Percentiles rank a stretch among this genome's conserved stretches.
phyloP scores from a whole-genome alignment of 1,140 invertebrate species.

The Bombus pyrosoma region DNA sequence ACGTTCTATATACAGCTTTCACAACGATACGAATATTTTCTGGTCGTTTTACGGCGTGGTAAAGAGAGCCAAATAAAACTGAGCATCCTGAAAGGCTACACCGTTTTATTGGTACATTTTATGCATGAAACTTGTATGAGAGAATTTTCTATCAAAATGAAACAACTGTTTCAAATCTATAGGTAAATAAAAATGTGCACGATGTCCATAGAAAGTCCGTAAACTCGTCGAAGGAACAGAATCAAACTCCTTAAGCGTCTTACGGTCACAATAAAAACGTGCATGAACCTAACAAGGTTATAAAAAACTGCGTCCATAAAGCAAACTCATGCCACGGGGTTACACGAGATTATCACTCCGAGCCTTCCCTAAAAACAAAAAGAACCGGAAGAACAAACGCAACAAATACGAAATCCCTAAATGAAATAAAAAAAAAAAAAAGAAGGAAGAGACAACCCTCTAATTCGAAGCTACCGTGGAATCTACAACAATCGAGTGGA shows the following conservation, averaged over 20 bases:
- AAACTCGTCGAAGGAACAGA: not conserved
- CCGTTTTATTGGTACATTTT: too few species aligned
- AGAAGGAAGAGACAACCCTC: conserved; percentile 4
- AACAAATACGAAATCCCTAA: not conserved
- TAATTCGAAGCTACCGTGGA: conserved; percentile 40
- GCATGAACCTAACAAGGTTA: not conserved
- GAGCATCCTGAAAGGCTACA: too few species aligned
- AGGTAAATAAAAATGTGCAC: too few species aligned
- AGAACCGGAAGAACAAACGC: not conserved
- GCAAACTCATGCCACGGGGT: too few species aligned
- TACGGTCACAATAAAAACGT: too few species aligned
- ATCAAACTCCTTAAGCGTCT: not conserved
- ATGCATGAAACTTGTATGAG: too few species aligned
- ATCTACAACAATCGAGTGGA: conserved; percentile 45
- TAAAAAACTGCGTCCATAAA: not conserved
- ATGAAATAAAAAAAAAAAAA: not conserved
- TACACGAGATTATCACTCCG: not conserved
- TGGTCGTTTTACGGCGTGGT: too few species aligned
- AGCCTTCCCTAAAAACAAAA: not conserved
- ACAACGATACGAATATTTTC: too few species aligned
- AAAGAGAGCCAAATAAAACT: too few species aligned
- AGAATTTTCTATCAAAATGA: too few species aligned
- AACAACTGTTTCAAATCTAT: not conserved
- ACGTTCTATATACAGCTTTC: too few species aligned
- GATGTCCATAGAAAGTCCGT: too few species aligned